Base-by-base conservation (phyloP, 1,140 invertebrate genomes). In the Tribolium castaneum region DNA sequence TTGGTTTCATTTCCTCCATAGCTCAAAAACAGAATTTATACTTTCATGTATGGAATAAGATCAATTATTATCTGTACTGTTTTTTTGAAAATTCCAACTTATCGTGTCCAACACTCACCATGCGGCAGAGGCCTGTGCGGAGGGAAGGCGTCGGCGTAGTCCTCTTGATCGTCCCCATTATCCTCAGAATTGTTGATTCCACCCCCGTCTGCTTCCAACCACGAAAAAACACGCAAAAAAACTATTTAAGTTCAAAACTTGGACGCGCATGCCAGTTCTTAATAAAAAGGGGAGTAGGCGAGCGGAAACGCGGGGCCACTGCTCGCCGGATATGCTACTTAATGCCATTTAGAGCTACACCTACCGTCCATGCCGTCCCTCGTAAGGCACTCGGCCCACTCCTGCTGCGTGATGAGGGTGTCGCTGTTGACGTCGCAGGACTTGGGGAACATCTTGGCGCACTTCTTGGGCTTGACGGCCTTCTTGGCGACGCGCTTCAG, bases 401-500 rank as follows among this genome's bases (percentile, higher is more conserved):
- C 96, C 71, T 92, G 90, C 16, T 90, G 89, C 4, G 93, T 92
- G 51, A 83, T 81, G n/a, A 89, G 89, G 3, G 93, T 92, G 35
- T 98, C 94, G 45, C 89, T 88, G 86, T 97, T 92, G 35, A 92
- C 88, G 87, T 98, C 96, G 87, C 97, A 98, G 78, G 92, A 92
- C 70, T 92, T 91, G 1, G 94, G 92, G 88, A 98, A 98, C n/a
- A 91, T 93, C 80, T 94, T 93, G 70, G 96, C 95, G 87, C 97
- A 98, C 77, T 93, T 91, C 86, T 94, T 94, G 6, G 97, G 97
- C 81, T 94, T 93, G 13, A 98, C 94, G 16, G 94, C 92, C 87
- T 95, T 95, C 84, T 93, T 95, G 0, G 97, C 93, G 22, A 97
- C 90, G 78, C 92, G 89, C 73, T 92, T 90, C 3, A 98, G 87